Evolutionary conservation across 2,113 vertebrate genomes (phyloP).

Genomic region (Grallaria varia): DNA sequence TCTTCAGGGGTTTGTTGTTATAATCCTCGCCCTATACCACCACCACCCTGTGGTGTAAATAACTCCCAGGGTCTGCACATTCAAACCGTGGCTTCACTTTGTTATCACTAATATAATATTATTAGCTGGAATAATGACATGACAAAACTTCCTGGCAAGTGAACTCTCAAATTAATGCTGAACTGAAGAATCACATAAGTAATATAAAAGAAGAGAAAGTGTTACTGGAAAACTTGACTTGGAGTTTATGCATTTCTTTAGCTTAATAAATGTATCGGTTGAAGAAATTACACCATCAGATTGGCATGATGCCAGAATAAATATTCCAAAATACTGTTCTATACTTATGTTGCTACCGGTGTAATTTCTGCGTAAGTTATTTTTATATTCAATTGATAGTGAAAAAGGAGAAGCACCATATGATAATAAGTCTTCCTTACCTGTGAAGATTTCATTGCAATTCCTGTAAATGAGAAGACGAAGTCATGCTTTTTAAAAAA

Average conservation of each 20-base stretch:
- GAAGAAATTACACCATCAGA: neutral
- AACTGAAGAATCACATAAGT: neutral
- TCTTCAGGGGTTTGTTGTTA: neutral
- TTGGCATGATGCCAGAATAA: slow-evolving; percentile 20
- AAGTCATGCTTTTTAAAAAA: neutral
- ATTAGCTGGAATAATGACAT: neutral
- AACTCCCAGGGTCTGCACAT: neutral
- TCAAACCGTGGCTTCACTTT: neutral
- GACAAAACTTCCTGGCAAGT: neutral
- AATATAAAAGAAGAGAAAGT: neutral
- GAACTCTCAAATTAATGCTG: neutral
- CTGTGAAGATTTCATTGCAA: neutral
- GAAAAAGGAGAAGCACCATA: neutral
- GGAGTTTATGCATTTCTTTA: neutral
- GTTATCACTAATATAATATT: neutral
- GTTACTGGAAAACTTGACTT: neutral
- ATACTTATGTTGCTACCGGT: neutral
- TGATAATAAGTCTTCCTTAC: neutral
- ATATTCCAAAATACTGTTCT: neutral
- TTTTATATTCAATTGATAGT: neutral
- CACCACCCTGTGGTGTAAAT: neutral
- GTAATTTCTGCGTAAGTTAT: neutral
- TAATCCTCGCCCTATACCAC: neutral
- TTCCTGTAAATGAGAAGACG: neutral
- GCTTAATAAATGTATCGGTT: neutral